A percentile compares a stretch with the other conserved stretches of the same genome.
Evolutionary conservation across 2,113 vertebrate genomes (phyloP).

Genomic region (Oryzias melastigma): DNA sequence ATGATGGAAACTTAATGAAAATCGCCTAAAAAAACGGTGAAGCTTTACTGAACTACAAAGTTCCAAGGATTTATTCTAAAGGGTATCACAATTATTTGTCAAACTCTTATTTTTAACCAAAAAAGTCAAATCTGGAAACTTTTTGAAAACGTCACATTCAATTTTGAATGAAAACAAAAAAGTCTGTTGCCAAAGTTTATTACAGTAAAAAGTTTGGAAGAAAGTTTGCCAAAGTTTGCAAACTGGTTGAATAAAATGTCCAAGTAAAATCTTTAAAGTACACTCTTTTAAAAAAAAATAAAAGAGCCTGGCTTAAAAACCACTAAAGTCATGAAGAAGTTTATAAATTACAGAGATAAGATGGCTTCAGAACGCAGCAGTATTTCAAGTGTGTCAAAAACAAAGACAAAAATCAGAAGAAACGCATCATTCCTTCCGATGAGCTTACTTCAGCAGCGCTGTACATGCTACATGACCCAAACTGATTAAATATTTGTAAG

Average conservation of each 20-base stretch:
- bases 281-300: neutral
- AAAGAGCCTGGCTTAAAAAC: neutral
- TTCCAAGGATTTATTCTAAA: too few relatives aligned
- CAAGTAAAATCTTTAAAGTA: neutral
- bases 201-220: too few relatives aligned
- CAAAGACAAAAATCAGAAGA: neutral
- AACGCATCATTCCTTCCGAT: neutral
- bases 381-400: neutral
- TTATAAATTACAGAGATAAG: neutral
- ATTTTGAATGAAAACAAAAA: too few relatives aligned
- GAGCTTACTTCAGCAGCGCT: conserved; percentile 7
- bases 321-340: neutral
- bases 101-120: too few relatives aligned
- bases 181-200: too few relatives aligned
- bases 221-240: neutral
- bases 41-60: too few relatives aligned
- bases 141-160: too few relatives aligned
- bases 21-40: too few relatives aligned
- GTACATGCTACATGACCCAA: conserved; percentile 36
- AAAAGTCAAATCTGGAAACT: too few relatives aligned
- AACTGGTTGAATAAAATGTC: neutral
- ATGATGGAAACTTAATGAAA: too few relatives aligned
- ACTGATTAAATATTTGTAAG: conserved; percentile 67
- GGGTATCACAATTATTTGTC: too few relatives aligned
- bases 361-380: neutral